Evolutionary conservation across 2,888 invertebrate genomes (phyloP).

Genomic region (Uloborus plumipes): DNA sequence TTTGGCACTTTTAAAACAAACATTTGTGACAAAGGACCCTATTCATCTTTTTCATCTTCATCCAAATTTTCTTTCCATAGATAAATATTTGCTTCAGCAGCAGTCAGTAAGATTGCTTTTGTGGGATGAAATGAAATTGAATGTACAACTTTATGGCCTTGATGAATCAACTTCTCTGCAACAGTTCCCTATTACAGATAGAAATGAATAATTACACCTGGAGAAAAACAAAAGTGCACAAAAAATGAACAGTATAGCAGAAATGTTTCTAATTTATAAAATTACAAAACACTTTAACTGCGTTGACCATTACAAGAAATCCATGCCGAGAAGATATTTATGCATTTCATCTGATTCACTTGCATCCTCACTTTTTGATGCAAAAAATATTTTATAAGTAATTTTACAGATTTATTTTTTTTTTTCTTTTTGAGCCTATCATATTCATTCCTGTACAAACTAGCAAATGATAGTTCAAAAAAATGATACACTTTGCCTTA

Average conservation of each 20-base stretch:
- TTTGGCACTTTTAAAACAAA: too few relatives aligned
- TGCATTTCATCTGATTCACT: background rate
- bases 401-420: too few relatives aligned
- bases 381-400: too few relatives aligned
- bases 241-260: background rate
- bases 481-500: too few relatives aligned
- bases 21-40: too few relatives aligned
- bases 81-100: conserved; percentile 80
- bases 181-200: conserved; percentile 74
- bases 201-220: background rate
- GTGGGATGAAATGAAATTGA: conserved; percentile 87
- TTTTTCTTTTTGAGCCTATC: too few relatives aligned
- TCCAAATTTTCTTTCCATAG: conserved; percentile 75
- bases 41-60: conserved; percentile 17
- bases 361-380: too few relatives aligned
- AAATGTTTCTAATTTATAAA: background rate
- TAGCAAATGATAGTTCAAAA: too few relatives aligned
- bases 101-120: conserved; percentile 80
- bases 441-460: too few relatives aligned
- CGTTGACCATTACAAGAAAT: background rate
- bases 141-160: conserved; percentile 78
- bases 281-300: too few relatives aligned
- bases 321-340: background rate
- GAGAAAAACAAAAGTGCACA: background rate
- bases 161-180: conserved; percentile 71